phyloP scores from a whole-genome alignment of 2,888 invertebrate genomes.

The Rhopalosiphum nymphaeae region DNA sequence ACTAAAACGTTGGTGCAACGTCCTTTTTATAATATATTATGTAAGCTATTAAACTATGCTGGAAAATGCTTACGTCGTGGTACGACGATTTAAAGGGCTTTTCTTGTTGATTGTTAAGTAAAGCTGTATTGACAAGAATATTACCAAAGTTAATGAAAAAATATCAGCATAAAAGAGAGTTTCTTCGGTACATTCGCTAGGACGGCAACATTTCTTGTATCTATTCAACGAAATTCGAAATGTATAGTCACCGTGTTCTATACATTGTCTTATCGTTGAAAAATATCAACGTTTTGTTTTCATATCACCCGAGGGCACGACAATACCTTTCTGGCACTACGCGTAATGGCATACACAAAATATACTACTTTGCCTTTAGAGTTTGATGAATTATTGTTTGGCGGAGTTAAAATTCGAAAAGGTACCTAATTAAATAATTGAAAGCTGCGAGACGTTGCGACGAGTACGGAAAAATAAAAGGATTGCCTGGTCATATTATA shows the following conservation, averaged over 20 bases:
- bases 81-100: neutral
- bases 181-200: neutral
- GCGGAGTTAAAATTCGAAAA: neutral
- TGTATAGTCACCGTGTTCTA: neutral
- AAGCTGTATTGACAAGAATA: conserved; percentile 4
- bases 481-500: neutral
- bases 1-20: neutral
- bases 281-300: neutral
- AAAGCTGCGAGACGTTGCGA: neutral
- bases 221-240: neutral
- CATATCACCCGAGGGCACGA: neutral
- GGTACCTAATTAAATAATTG: conserved; percentile 8
- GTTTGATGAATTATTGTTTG: neutral
- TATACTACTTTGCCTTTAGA: neutral
- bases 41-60: neutral
- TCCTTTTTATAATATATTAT: neutral
- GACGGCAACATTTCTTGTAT: neutral
- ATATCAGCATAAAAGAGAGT: neutral
- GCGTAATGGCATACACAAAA: neutral
- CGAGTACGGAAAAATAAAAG: neutral
- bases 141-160: conserved; percentile 9
- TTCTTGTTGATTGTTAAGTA: neutral
- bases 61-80: neutral
- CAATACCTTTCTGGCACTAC: neutral
- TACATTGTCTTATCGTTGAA: neutral